A percentile compares a stretch with the other conserved stretches of the same genome.
Evolutionary conservation across 2,113 vertebrate species (phyloP).

Genomic region (Scomber scombrus): DNA sequence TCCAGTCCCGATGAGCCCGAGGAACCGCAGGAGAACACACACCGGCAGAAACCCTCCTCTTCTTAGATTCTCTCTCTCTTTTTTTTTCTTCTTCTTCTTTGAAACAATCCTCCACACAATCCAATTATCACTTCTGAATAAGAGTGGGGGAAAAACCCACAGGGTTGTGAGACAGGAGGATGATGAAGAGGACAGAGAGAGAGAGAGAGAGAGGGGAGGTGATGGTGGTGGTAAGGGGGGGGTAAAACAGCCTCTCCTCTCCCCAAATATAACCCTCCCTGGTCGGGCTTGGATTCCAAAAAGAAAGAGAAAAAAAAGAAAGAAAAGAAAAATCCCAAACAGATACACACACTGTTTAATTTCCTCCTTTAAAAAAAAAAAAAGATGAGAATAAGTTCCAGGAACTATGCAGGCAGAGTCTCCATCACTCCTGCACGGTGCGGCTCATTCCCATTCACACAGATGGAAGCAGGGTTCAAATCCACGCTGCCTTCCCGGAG

Average conservation of each 20-base stretch:
- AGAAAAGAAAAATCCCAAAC: neutral
- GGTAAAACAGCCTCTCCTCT: conserved; percentile 36
- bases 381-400: conserved; percentile 60
- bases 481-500: conserved; percentile 64
- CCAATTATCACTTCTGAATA: conserved; percentile 34
- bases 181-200: conserved; percentile 5
- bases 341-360: neutral
- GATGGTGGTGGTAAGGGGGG: neutral
- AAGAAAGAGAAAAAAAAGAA: neutral
- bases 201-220: neutral
- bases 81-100: neutral
- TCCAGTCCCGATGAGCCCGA: conserved; percentile 32
- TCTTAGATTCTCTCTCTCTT: neutral
- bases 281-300: conserved; percentile 28
- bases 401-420: conserved; percentile 53
- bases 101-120: conserved; percentile 27
- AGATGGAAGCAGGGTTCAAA: neutral
- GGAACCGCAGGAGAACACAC: conserved; percentile 12
- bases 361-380: conserved; percentile 14
- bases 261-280: conserved; percentile 29
- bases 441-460: conserved; percentile 39
- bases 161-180: conserved; percentile 1
- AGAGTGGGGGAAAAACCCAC: neutral
- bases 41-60: conserved; percentile 4
- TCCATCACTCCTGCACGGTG: conserved; percentile 65